phyloP scores from a whole-genome alignment of 1,140 invertebrate genomes.

The Macrobrachium nipponense region DNA sequence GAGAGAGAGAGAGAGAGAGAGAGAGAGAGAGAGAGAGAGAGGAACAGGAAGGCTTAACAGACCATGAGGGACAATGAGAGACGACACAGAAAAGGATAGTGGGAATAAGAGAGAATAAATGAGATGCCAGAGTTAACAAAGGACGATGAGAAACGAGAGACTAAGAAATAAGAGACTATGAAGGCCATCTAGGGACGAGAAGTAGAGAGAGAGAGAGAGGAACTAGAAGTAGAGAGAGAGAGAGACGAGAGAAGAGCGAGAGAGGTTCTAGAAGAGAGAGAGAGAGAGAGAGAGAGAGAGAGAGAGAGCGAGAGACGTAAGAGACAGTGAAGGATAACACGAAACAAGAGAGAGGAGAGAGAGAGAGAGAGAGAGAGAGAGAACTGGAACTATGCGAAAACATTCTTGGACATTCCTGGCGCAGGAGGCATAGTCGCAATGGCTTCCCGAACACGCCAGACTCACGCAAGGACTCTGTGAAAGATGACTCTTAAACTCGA shows the following conservation, averaged over 20 bases:
- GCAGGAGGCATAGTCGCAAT: no score
- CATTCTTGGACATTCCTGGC: no score
- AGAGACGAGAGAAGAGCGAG: constrained; percentile 14
- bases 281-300: constrained; percentile 22
- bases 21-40: constrained; percentile 2
- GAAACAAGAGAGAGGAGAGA: constrained; percentile 16
- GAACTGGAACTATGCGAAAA: neutral
- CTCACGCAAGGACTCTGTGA: no score
- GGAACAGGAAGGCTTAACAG: neutral
- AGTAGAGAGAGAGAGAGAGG: neutral
- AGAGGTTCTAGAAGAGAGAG: constrained; percentile 32
- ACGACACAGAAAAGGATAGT: constrained; percentile 6
- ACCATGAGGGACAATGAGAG: constrained; percentile 9
- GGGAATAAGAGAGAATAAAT: neutral
- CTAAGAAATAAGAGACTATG: neutral
- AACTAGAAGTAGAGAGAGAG: neutral
- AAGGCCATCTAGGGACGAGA: neutral
- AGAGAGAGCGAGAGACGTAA: neutral
- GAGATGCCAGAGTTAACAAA: neutral
- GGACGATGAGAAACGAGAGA: neutral
- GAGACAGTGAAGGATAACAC: neutral
- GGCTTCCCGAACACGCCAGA: no score
- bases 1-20: neutral
- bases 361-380: constrained; percentile 33
- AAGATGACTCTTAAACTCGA: no score